Base-by-base conservation (phyloP, 2,888 invertebrate genomes). In the Schizotus pectinicornis region DNA sequence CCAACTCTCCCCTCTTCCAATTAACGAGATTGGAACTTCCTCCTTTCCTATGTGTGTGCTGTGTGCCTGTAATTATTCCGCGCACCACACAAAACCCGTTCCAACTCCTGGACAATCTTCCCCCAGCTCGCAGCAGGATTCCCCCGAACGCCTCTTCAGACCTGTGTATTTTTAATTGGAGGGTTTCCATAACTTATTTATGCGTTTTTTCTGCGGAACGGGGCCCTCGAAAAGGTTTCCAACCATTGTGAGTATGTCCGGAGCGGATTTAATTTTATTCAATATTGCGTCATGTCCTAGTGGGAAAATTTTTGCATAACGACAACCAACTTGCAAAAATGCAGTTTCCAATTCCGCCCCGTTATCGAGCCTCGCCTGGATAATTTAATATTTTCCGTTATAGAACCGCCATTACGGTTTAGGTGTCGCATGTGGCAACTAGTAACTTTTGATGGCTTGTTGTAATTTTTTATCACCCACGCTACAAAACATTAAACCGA, bases 11-110 rank as follows among this genome's bases (percentile, higher is more conserved):
- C 59, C 67, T 62, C 62, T 61, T 67, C 69, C 72, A 72, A 72
- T 72, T 72, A 71, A 67, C 63, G 63, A 69, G 72, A 72, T 72
- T 71, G 71, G 66, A 55, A 69, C 68, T 68, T 59, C 60, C 53
- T 62, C 57, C 56, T 63, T 59, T 54, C 58, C n/a, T n/a, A n/a
- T 58, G 60, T 60, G 61, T 64, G 61, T 57, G 55, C 60, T 55
- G 56, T 58, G 55, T 56, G 38, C 42, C 32, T 65, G 53, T 61
- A 68, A 64, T 64, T 63, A 67, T 64, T 58, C 58, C 46, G 55
- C 58, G 62, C 55, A 35, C 55, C 48, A 62, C 56, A 61, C 59
- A 63, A 58, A 58, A 59, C 59, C 53, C 57, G 53, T 22, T 58
- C 55, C 39, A 54, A 50, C 56, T 56, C 54, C 53, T 64, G 47